Conservation (phyloP, 2,888 invertebrate species). For the Cinara cedri region DNA sequence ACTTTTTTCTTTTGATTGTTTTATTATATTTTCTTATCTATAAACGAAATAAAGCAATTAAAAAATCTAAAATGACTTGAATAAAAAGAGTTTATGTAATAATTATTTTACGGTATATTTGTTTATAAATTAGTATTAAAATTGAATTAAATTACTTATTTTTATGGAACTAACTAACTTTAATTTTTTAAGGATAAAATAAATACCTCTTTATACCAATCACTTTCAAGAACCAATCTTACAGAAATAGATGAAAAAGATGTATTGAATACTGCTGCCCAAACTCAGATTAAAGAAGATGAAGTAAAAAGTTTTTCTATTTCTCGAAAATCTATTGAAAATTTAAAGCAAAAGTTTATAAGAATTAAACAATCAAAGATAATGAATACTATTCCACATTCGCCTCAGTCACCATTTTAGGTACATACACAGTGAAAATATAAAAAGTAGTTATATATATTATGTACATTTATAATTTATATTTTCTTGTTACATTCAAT, state of each 20-base stretch:
- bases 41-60: no score
- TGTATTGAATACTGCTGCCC: not conserved
- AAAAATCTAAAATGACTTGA: no score
- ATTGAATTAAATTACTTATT: not conserved
- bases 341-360: slow-evolving; percentile 37
- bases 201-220: not conserved
- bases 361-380: slow-evolving; percentile 37
- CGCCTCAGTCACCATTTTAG: slow-evolving; percentile 37
- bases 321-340: slow-evolving; percentile 52
- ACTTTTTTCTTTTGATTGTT: no score
- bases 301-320: slow-evolving; percentile 42
- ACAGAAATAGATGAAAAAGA: not conserved
- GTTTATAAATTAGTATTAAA: not conserved
- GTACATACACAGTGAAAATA: not conserved
- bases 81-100: no score
- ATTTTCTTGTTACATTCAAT: not conserved
- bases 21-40: no score
- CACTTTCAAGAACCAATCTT: not conserved
- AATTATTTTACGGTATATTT: no score
- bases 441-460: not conserved
- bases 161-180: not conserved
- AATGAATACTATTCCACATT: slow-evolving; percentile 53
- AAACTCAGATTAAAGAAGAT: slow-evolving; percentile 21
- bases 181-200: slow-evolving; percentile 1
- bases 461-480: not conserved